Base-by-base conservation (phyloP, 2,113 vertebrate genomes). In the human region DNA sequence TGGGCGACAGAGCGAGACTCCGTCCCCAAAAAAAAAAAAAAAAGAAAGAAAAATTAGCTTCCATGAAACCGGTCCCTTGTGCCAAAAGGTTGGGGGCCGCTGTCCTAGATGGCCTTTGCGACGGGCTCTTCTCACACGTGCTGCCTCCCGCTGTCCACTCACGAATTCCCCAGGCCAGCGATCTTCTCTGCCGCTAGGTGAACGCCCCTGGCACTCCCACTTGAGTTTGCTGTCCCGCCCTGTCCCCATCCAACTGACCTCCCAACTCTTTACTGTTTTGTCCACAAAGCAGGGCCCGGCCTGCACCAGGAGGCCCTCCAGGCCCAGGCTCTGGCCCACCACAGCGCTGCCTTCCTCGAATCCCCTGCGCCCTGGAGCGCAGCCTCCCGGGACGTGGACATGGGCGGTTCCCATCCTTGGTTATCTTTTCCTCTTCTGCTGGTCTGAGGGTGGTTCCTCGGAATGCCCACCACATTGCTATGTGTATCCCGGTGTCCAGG, bases 91-190 rank as follows among this genome's bases (percentile, higher is more conserved):
- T 32, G 61, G 27, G 27, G 61, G 11, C 27, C 12, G 2, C 61
- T 13, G 27, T 22, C 35, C 68, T 38, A 9, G 35, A 10, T 17
- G 8, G 3, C 7, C 35, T 72, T 10, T 5, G 68, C 8, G 30
- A 17, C 0, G 7, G 14, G 75, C 16, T 48, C 75, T 10, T 78
- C 66, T 3, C 45, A 3, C 4, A 17, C 2, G 30, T 10, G 30
- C 45, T 10, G 11, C 40, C 23, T 43, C 72, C 72, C 7, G 1
- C 72, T 4, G 38, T 16, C 40, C 23, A 22, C 40, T 8, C 23
- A 6, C 1, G 1, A 3, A 12, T 45, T 43, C 72, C 40, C 23
- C 72, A 45, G 2, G 16, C 12, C 4, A 7, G 45, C 4, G 14
- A 2, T 5, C 27, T 8, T 16, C 14, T 17, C 66, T 8, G 32